A percentile compares a stretch with the other conserved stretches of the same genome.
These are phyloP conservation scores for Apocrypta bakeri DNA, from an alignment of 1,140 invertebrate species.

Conservation along the genomic window DNA sequence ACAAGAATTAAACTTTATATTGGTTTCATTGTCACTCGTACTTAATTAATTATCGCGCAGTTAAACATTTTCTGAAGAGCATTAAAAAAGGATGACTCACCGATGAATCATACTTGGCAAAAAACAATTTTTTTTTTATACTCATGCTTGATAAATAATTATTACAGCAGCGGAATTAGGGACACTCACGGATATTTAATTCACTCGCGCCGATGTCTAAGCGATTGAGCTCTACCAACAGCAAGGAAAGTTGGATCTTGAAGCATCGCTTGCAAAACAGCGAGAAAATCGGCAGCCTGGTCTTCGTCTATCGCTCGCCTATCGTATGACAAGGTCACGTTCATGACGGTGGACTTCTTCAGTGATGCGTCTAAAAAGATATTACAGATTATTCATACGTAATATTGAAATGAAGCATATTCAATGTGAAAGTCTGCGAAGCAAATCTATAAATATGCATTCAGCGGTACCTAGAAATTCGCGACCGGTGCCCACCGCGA, in stretches of 20 bases:
- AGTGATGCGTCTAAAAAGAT: constrained; percentile 60
- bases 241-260: constrained; percentile 75
- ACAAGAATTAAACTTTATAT: not conserved
- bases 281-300: constrained; percentile 80
- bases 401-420: constrained; percentile 21
- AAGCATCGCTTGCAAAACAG: constrained; percentile 76
- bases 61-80: too few species aligned
- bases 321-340: constrained; percentile 81
- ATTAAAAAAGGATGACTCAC: constrained; percentile 19
- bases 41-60: too few species aligned
- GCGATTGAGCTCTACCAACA: constrained; percentile 60
- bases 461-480: constrained; percentile 67
- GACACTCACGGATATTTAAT: constrained; percentile 23
- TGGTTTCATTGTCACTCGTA: too few species aligned
- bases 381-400: not conserved
- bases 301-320: constrained; percentile 80
- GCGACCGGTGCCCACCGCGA: constrained; percentile 83
- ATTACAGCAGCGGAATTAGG: not conserved
- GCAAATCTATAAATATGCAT: too few species aligned
- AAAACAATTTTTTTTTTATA: not conserved
- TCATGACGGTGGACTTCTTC: constrained; percentile 70
- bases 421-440: not conserved
- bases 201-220: constrained; percentile 62
- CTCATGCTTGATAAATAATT: not conserved
- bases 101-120: not conserved